Percentiles rank a stretch among this genome's conserved stretches.
These are phyloP conservation scores for Diplosoma virens DNA, from an alignment of 23 tunicate species.

Conservation along the genomic window DNA sequence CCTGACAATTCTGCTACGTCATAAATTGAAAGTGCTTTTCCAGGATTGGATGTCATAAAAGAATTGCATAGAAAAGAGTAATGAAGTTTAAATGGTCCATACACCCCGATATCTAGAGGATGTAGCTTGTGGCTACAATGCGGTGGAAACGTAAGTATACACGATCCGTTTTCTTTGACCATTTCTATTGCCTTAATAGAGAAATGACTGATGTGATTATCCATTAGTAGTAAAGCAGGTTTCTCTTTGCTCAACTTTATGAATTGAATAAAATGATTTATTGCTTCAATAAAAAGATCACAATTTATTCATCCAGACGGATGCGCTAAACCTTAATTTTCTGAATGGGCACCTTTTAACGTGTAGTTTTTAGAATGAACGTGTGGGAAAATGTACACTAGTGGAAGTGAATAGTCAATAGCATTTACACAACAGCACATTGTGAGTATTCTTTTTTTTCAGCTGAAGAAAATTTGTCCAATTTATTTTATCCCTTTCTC, in stretches of 20 bases:
- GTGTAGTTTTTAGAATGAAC: slow-evolving; percentile 17
- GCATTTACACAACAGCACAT: slow-evolving; percentile 48
- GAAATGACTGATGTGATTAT: slow-evolving; percentile 13
- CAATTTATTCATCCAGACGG: background rate
- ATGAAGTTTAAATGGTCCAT: slow-evolving; percentile 3
- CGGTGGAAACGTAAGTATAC: slow-evolving; percentile 5
- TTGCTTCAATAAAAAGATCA: slow-evolving; percentile 13
- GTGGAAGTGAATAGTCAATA: slow-evolving; percentile 14
- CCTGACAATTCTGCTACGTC: slow-evolving; percentile 14
- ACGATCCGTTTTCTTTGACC: slow-evolving; percentile 2
- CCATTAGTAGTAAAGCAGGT: slow-evolving; percentile 13
- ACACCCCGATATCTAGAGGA: slow-evolving; percentile 8
- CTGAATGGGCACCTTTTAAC: slow-evolving; percentile 10
- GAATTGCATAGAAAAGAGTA: slow-evolving; percentile 18
- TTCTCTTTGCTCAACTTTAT: slow-evolving; percentile 6
- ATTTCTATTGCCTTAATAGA: slow-evolving; percentile 5
- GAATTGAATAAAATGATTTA: slow-evolving; percentile 6
- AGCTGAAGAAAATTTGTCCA: slow-evolving; percentile 12
- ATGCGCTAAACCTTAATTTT: slow-evolving; percentile 5
- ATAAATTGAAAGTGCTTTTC: slow-evolving; percentile 11
- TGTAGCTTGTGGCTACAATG: slow-evolving; percentile 18
- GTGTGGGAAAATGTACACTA: slow-evolving; percentile 26
- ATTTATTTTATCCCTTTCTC: slow-evolving; percentile 35
- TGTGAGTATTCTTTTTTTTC: slow-evolving; percentile 24
- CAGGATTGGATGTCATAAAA: slow-evolving; percentile 11